Evolutionary conservation across 2,113 vertebrate species (phyloP), one percentile per base, ranked within the genome.

Genomic region (Rhea pennata): DNA sequence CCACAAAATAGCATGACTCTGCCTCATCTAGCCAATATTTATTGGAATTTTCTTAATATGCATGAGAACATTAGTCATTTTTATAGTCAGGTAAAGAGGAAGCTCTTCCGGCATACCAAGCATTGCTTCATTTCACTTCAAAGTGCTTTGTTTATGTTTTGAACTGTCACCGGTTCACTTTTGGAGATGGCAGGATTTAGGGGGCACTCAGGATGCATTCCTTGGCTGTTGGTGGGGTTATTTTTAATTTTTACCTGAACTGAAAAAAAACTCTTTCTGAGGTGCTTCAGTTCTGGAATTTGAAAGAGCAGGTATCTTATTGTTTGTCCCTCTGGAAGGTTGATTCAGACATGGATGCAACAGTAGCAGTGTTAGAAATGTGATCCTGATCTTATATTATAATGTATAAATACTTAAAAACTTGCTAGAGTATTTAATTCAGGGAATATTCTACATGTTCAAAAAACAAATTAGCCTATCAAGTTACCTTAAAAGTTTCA

Each of bases 41-140:
- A 48, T 1, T 17, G 64, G 50, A 39, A 1, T 15, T 31, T 20
- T 20, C 3, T 0, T n/a, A 0, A 3, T 1, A 1, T 0, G 27
- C 9, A 21, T 0, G 46, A 15, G 42, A 14, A 1, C 2, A 5
- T 3, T 23, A 2, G 46, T 2, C 12, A 58, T 10, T 46, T 6
- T 56, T 22, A 17, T 12, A 2, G 3, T 9, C 6, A 26, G 4
- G 3, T 4, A 2, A 4, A 8, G 29, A 39, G 67, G 33, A 27
- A 20, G 65, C 53, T 50, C 29, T 50, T 20, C 40, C 15, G 40
- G 15, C 39, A n/a, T 14, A 0, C 4, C 9, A 0, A 24, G 12
- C 6, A 10, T 15, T 73, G 46, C 65, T 79, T 31, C 36, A 1
- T 15, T 14, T 5, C 65, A 46, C 29, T 33, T 31, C 56, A 58